phyloP scores from a whole-genome alignment of 2,888 invertebrate genomes.

The Aradus depressus region DNA sequence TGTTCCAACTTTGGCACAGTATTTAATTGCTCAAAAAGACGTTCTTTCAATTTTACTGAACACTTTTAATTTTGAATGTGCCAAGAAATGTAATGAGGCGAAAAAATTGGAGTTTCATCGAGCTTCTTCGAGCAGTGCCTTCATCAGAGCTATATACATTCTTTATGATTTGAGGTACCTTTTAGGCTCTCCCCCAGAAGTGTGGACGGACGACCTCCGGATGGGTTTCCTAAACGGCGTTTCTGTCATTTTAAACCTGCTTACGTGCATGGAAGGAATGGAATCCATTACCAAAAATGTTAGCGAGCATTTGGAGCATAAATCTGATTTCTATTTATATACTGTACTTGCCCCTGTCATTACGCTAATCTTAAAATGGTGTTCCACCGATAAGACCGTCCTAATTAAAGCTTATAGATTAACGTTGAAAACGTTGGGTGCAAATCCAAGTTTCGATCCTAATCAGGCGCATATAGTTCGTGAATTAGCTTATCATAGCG shows the following conservation, averaged over 20 bases:
- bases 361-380: conserved; percentile 80
- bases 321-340: conserved; percentile 94
- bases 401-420: conserved; percentile 66
- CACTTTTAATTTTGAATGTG: conserved; percentile 80
- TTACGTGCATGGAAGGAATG: conserved; percentile 86
- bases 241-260: conserved; percentile 62
- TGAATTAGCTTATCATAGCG: conserved; percentile 63
- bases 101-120: conserved; percentile 64
- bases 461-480: conserved; percentile 37
- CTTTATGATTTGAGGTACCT: conserved; percentile 86
- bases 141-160: conserved; percentile 84
- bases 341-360: conserved; percentile 85
- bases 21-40: conserved; percentile 80
- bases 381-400: conserved; percentile 66
- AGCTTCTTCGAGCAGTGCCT: conserved; percentile 56
- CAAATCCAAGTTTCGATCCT: conserved; percentile 39
- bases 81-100: conserved; percentile 55
- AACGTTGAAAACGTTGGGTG: conserved; percentile 55
- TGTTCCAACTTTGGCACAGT: conserved; percentile 83
- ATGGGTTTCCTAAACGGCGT: conserved; percentile 76
- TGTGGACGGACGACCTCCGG: conserved; percentile 72
- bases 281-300: conserved; percentile 59
- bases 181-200: conserved; percentile 65
- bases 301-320: conserved; percentile 96
- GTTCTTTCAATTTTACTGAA: conserved; percentile 82